These are phyloP conservation scores for Diglossa brunneiventris DNA, from an alignment of 2,113 vertebrate genomes.

Conservation along the genomic window DNA sequence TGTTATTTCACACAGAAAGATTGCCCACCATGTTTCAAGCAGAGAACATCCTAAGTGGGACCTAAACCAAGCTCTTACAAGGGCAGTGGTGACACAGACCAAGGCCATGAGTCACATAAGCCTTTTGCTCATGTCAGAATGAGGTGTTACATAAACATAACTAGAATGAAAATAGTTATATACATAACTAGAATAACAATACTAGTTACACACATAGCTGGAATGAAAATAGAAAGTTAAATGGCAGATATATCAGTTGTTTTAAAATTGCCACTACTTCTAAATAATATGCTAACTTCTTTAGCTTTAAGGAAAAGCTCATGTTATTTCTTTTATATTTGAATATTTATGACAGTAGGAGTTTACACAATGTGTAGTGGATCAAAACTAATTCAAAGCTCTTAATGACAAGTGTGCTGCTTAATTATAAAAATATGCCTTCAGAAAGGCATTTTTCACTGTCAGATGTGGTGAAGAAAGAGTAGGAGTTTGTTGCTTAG, in stretches of 20 bases:
- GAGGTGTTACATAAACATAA: not conserved
- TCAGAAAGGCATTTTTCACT: not conserved
- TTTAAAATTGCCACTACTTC: not conserved
- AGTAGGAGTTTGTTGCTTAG: not conserved
- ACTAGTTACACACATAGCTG: not conserved
- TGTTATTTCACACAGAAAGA: not conserved
- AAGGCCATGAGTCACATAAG: not conserved
- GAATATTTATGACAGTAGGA: not conserved
- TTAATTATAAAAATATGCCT: not conserved
- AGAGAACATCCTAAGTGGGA: not conserved
- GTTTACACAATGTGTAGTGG: not conserved
- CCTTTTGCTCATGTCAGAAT: conserved; percentile 10
- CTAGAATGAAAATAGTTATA: not conserved
- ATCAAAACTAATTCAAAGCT: not conserved
- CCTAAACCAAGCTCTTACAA: not conserved
- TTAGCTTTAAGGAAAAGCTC: not conserved
- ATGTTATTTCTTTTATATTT: not conserved
- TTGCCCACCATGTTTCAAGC: not conserved
- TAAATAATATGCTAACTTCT: not conserved
- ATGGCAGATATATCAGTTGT: not conserved
- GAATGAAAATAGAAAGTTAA: not conserved
- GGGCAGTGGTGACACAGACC: not conserved
- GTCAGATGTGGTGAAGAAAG: not conserved
- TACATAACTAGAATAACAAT: too few relatives aligned
- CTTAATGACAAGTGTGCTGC: not conserved